Base-by-base conservation (phyloP, 2,888 invertebrate species). In the Epinotia ramella region DNA sequence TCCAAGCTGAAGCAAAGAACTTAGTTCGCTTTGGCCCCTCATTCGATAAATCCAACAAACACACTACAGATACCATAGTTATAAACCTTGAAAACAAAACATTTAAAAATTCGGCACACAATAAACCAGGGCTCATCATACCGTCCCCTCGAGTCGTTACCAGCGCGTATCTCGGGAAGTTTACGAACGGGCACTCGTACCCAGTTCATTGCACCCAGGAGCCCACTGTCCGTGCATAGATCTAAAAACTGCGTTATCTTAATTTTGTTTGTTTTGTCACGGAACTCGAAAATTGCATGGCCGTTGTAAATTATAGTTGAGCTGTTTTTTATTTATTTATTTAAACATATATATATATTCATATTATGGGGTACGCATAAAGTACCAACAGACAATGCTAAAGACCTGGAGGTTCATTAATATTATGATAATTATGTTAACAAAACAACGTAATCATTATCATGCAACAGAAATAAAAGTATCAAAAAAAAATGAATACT, bases 101-200 rank as follows among this genome's bases (percentile, higher is more conserved):
- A 66, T 75, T 75, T 28, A 66, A 66, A 65, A 46, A 64, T 46
- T 46, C 64, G 12, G 46, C 20, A 46, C 64, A 46, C 46, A 24
- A 24, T 65, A 20, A 20, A 65, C 78, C 77, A 79, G 77, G 77
- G 75, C 80, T 81, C 81, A 79, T 84, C 82, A 83, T 81, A 78
- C 77, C 77, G 82, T 83, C 85, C 83, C 83, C 80, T 81, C 82
- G 84, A 82, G 80, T 81, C 82, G 81, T 85, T 81, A 81, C 80
- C 79, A 79, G 67, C 56, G 33, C 5, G 80, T 82, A 83, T 84
- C 84, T 79, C 79, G 73, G 79, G 77, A 85, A 86, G 80, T 89
- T 89, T 87, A 86, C 83, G 85, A 86, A 89, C 87, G 83, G 87
- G 84, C 87, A 85, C 88, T 89, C 85, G 86, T 85, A 81, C 80